A percentile compares a stretch with the other conserved stretches of the same genome.
These are phyloP conservation scores for Molossus molossus DNA, from an alignment of 2,797 vertebrate genomes.

Conservation along the genomic window DNA sequence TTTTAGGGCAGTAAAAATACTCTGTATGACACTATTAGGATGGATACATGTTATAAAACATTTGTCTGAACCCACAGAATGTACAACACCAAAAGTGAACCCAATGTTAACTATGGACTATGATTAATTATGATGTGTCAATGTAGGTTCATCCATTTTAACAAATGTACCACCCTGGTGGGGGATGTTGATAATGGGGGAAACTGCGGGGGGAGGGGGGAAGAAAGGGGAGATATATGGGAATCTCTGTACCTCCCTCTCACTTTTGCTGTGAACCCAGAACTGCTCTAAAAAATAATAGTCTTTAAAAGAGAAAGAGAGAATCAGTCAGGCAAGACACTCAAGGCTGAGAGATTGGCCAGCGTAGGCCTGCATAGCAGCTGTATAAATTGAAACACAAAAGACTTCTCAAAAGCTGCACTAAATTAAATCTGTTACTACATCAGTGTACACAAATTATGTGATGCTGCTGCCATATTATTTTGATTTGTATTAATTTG, in stretches of 20 bases:
- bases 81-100: background rate
- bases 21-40: background rate
- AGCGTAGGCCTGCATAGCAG: constrained; percentile 78
- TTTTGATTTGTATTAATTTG: constrained; percentile 86
- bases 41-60: background rate
- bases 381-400: constrained; percentile 85
- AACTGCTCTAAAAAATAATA: background rate
- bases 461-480: constrained; percentile 83
- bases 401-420: constrained; percentile 82
- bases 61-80: background rate
- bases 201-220: background rate
- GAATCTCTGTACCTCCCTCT: constrained; percentile 6
- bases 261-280: constrained; percentile 45
- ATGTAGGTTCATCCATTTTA: background rate
- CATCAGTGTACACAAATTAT: constrained; percentile 85
- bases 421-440: constrained; percentile 82
- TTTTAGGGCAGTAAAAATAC: background rate
- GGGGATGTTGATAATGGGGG: background rate
- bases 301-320: background rate
- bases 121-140: background rate
- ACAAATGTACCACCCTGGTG: background rate
- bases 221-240: background rate
- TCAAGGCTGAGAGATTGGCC: constrained; percentile 76
- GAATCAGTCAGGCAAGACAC: constrained; percentile 66
- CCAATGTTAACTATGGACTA: background rate